Conservation (phyloP, 2,797 vertebrate genomes). For the Melanotaenia pygmaea region DNA sequence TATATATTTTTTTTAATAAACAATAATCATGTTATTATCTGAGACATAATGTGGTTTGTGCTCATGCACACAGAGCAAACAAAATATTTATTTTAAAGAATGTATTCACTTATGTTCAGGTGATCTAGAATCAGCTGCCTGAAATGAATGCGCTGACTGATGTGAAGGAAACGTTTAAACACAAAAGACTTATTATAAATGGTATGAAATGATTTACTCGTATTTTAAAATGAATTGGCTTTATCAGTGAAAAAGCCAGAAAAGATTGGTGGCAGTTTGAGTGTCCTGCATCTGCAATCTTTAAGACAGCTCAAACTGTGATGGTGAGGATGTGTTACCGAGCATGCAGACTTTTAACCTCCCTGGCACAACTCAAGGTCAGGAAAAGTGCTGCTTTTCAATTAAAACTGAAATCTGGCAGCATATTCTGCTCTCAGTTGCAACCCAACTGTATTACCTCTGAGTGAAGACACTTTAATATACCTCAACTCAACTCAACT, state of each 20-base stretch:
- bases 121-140: too few species aligned
- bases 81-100: neutral
- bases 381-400: neutral
- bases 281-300: neutral
- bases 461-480: neutral
- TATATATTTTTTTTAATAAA: neutral
- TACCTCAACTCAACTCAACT: too few species aligned
- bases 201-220: too few species aligned
- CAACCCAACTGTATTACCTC: neutral
- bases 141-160: too few species aligned
- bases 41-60: neutral
- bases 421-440: neutral
- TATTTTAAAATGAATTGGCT: too few species aligned
- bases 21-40: neutral
- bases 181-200: too few species aligned
- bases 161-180: too few species aligned
- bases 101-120: neutral
- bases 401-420: neutral
- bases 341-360: neutral
- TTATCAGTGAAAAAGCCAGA: too few species aligned
- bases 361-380: neutral
- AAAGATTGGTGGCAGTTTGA: too few species aligned
- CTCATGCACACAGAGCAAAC: neutral
- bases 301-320: neutral
- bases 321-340: neutral